These are phyloP conservation scores for Temnothorax nylanderi DNA, from an alignment of 1,140 invertebrate genomes.

Conservation along the genomic window DNA sequence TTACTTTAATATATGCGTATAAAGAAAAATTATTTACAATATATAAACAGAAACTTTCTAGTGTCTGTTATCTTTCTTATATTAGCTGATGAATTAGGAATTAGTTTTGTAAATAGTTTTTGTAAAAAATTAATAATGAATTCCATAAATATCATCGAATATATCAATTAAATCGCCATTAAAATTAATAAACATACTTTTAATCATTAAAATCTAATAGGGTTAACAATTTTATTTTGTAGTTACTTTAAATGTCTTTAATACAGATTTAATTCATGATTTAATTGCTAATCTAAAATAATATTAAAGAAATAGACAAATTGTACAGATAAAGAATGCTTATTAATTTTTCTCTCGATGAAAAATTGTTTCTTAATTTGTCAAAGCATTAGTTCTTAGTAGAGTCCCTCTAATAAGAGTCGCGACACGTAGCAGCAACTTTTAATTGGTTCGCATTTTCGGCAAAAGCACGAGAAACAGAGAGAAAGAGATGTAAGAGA, in stretches of 20 bases:
- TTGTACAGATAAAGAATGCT: not conserved
- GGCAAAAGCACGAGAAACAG: too few species aligned
- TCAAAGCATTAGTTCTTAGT: not conserved
- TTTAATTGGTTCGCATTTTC: too few species aligned
- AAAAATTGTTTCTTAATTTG: conserved; percentile 10
- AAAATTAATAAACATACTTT: not conserved
- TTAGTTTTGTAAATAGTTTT: not conserved
- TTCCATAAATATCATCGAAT: not conserved
- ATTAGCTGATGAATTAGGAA: not conserved
- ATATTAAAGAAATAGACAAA: not conserved
- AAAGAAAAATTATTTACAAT: not conserved
- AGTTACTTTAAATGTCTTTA: conserved; percentile 16
- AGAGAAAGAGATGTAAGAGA: too few species aligned
- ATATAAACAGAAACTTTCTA: not conserved
- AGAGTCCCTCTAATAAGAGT: too few species aligned
- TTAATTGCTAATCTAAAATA: not conserved
- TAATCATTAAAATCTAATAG: conserved; percentile 2
- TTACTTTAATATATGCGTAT: not conserved
- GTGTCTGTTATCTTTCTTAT: not conserved
- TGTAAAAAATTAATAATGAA: not conserved
- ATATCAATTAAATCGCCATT: not conserved
- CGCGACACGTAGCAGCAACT: too few species aligned
- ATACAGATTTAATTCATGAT: not conserved
- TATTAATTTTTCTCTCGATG: not conserved
- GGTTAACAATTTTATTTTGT: not conserved